Evolutionary conservation across 2,113 vertebrate genomes (phyloP).

Genomic region (Silurus meridionalis): DNA sequence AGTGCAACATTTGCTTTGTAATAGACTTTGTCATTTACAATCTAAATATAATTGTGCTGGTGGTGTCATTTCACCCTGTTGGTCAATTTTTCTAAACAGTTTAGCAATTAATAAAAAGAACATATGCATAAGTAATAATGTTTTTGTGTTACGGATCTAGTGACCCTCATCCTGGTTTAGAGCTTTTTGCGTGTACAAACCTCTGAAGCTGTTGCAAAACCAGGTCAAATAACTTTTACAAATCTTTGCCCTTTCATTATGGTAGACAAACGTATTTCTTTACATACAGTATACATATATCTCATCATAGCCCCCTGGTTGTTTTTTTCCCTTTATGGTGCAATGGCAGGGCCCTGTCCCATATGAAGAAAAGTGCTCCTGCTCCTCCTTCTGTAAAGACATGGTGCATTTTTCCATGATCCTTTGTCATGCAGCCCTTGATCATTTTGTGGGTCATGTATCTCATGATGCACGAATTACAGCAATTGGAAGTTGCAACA

Average conservation of each 20-base stretch:
- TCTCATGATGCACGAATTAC: not conserved
- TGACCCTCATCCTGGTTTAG: not conserved
- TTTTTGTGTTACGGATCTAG: not conserved
- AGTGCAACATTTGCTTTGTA: not conserved
- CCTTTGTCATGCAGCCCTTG: not conserved
- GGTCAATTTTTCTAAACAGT: not conserved
- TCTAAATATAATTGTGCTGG: not conserved
- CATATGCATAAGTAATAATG: not conserved
- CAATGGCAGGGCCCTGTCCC: not conserved
- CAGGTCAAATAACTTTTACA: not conserved
- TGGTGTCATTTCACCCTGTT: not conserved
- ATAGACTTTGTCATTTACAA: not conserved
- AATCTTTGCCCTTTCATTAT: not conserved
- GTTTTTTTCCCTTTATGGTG: not conserved
- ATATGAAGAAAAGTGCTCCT: not conserved
- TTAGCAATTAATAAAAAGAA: not conserved
- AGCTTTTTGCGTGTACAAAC: not conserved
- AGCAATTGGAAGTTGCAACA: too few relatives aligned
- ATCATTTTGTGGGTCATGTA: not conserved
- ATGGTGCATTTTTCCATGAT: not conserved
- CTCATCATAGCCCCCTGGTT: not conserved
- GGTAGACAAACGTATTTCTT: not conserved
- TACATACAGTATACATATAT: not conserved
- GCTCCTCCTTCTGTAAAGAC: not conserved
- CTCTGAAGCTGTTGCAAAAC: not conserved